Percentiles rank a stretch among this genome's conserved stretches.
These are phyloP conservation scores for Cydia strobilella DNA, from an alignment of 1,140 invertebrate genomes.

Conservation along the genomic window DNA sequence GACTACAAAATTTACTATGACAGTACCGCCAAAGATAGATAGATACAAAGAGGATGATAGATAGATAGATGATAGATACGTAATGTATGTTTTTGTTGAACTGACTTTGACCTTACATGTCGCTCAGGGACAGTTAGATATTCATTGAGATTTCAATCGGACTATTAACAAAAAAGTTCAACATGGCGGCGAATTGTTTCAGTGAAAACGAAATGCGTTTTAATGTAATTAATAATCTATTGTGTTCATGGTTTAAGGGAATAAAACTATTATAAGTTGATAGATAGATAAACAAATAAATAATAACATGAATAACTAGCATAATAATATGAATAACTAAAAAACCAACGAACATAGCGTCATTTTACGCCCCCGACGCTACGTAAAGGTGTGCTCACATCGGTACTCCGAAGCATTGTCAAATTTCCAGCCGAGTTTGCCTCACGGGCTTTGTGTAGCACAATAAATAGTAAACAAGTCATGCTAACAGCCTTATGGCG, in stretches of 20 bases:
- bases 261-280: too few relatives aligned
- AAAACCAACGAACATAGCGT: constrained; percentile 2
- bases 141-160: not conserved
- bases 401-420: constrained; percentile 59
- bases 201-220: too few relatives aligned
- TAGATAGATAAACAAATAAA: too few relatives aligned
- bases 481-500: not conserved
- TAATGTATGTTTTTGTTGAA: not conserved
- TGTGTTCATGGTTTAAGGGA: too few relatives aligned
- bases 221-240: too few relatives aligned
- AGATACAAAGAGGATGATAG: too few relatives aligned
- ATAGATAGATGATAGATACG: not conserved
- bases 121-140: not conserved
- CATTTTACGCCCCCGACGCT: constrained; percentile 53
- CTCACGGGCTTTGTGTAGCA: not conserved
- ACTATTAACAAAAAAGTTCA: not conserved
- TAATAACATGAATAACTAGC: too few relatives aligned
- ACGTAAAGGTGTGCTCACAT: constrained; percentile 65
- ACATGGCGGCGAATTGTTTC: constrained; percentile 4
- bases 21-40: too few relatives aligned
- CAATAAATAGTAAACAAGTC: constrained; percentile 7
- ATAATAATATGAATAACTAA: too few relatives aligned
- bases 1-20: too few relatives aligned
- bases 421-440: constrained; percentile 65
- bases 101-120: constrained; percentile 3